A percentile compares a stretch with the other conserved stretches of the same genome.
phyloP scores from a whole-genome alignment of 2,797 vertebrate species.

The Myotis myotis region DNA sequence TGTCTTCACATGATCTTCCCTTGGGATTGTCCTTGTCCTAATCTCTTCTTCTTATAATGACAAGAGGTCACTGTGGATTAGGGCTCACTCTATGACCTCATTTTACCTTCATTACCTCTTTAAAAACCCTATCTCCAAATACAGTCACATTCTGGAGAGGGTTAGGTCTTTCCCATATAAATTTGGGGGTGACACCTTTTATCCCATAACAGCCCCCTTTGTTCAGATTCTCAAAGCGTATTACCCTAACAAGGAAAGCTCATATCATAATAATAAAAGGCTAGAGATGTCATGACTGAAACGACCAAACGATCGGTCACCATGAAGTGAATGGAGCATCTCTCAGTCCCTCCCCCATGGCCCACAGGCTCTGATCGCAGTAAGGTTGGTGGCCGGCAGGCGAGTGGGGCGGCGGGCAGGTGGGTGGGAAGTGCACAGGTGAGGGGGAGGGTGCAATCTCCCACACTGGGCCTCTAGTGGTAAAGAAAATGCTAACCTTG shows the following conservation, averaged over 20 bases:
- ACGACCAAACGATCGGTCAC: too few relatives aligned
- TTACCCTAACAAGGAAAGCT: not conserved
- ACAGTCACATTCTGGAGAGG: not conserved
- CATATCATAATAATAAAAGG: too few relatives aligned
- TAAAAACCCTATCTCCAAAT: not conserved
- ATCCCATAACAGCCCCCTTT: not conserved
- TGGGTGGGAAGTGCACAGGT: too few relatives aligned
- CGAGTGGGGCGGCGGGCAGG: fast-evolving
- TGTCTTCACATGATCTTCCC: not conserved
- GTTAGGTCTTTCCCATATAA: not conserved
- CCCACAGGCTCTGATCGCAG: too few relatives aligned
- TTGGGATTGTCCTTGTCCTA: not conserved
- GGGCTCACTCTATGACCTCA: not conserved
- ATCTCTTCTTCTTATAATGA: not conserved
- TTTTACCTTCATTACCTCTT: not conserved
- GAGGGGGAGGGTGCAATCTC: fast-evolving
- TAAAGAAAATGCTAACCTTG: too few relatives aligned
- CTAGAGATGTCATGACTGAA: too few relatives aligned
- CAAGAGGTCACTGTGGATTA: not conserved
- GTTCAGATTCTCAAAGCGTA: not conserved
- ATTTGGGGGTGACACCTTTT: not conserved
- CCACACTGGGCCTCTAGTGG: too few relatives aligned
- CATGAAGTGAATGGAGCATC: too few relatives aligned
- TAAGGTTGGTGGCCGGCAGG: too few relatives aligned
- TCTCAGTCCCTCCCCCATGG: too few relatives aligned